These are phyloP conservation scores for Gymnothorax reevesii DNA, from an alignment of 2,797 vertebrate species.

Conservation along the genomic window DNA sequence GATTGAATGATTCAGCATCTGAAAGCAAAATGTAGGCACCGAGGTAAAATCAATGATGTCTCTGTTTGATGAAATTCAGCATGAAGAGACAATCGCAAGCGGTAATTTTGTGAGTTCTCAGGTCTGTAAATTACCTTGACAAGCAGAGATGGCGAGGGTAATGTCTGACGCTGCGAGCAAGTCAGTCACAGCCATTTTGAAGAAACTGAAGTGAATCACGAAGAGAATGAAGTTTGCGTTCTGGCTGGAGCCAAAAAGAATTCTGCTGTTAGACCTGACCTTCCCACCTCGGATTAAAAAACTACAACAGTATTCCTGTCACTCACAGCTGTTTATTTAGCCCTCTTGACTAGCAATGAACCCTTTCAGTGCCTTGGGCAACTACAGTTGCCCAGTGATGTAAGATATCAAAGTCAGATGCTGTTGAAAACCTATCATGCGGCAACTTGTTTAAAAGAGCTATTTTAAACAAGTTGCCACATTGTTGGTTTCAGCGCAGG, in stretches of 20 bases:
- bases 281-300: constrained; percentile 58
- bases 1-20: constrained; percentile 78
- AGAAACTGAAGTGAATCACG: neutral
- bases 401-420: no score
- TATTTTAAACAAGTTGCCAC: no score
- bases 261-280: constrained; percentile 39
- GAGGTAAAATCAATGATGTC: neutral
- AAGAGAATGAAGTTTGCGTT: neutral
- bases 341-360: constrained; percentile 30
- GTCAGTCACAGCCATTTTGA: constrained; percentile 83
- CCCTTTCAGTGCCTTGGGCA: no score
- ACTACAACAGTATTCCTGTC: constrained; percentile 64
- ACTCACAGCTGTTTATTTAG: constrained; percentile 59
- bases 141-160: constrained; percentile 82
- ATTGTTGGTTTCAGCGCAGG: no score
- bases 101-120: neutral
- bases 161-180: constrained; percentile 82
- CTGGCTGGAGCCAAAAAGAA: constrained; percentile 34
- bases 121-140: constrained; percentile 77
- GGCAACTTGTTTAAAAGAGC: no score
- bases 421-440: no score
- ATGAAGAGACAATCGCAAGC: no score
- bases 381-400: no score
- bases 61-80: neutral
- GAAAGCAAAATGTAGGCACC: constrained; percentile 48